Evolutionary conservation across 2,113 vertebrate genomes (phyloP), one percentile per base, ranked within the genome.

Genomic region (Sus scrofa): DNA sequence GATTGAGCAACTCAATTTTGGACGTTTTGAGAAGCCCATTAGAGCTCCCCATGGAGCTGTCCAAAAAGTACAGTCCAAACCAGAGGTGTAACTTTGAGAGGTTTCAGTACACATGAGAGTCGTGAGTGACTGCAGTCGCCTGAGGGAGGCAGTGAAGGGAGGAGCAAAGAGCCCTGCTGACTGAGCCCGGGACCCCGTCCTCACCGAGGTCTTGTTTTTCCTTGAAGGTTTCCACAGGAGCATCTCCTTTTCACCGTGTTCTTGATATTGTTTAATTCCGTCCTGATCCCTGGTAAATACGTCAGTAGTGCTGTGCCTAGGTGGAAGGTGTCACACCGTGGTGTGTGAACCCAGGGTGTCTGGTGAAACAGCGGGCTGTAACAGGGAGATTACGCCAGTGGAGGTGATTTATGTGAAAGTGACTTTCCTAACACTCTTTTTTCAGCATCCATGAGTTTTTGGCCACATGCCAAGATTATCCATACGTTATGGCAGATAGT

Each of bases 401-500:
- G 60, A 78, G 20, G n/a, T 52, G 19, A 77, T 86, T 96, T 56
- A 7, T 82, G 3, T 39, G 13, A 50, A 93, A 89, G 7, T 93
- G 94, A 78, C 89, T 92, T 18, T 50, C 70, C 58, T 83, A 82
- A n/a, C 81, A 32, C 62, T 22, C 94, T 89, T 30, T 98, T 98
- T 98, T 24, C 96, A 99, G 99, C 94, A 97, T 99, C 97, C 98
- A 99, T 14, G 99, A 99, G 50, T 99, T 99, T 97, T 97, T 99
- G 98, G 98, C 99, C 96, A 99, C 99, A 60, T 99, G 99, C 6
- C 99, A 99, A 24, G 99, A 99, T 97, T 99, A 99, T 58, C 98
- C 99, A 19, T 99, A 99, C 97, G 98, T 99, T 92, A 98, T 99
- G 98, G 99, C 99, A n/a, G 99, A 99, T 97, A 99, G 99, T 94